Percentiles rank a stretch among this genome's conserved stretches.
Evolutionary conservation across 2,797 vertebrate species (phyloP).

Genomic region (Hozukius guyotensis): DNA sequence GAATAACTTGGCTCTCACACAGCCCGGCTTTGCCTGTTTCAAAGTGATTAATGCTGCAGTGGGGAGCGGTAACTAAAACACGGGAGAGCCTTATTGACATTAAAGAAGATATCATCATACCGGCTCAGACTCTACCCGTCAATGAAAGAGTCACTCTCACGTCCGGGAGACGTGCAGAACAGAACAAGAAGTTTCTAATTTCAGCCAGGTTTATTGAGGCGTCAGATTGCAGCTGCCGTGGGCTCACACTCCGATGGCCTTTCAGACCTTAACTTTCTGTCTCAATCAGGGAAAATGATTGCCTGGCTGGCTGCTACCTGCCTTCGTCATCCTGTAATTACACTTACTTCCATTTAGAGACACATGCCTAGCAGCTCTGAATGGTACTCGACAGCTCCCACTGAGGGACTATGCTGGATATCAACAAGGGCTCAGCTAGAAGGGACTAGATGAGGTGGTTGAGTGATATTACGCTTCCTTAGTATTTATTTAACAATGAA

Average conservation of each 20-base stretch:
- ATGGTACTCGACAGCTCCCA: conserved; percentile 47
- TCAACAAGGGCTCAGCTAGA: conserved; percentile 7
- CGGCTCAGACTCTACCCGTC: conserved; percentile 27
- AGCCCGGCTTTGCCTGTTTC: conserved; percentile 41
- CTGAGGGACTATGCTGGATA: conserved; percentile 27
- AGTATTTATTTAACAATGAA: conserved; percentile 25
- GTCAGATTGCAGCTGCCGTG: conserved; percentile 65
- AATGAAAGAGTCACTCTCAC: conserved; percentile 34
- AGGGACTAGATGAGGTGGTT: conserved; percentile 2
- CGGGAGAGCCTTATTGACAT: conserved; percentile 58
- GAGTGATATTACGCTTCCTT: not conserved
- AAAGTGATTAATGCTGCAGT: conserved; percentile 61
- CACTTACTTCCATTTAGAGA: conserved; percentile 79
- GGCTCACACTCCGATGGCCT: conserved; percentile 66
- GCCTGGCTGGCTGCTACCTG: conserved; percentile 79
- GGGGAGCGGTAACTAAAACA: conserved; percentile 52
- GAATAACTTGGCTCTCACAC: conserved; percentile 40
- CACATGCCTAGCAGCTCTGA: conserved; percentile 63
- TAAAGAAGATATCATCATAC: conserved; percentile 64
- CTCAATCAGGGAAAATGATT: conserved; percentile 83
- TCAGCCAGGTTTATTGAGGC: conserved; percentile 69
- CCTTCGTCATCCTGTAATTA: conserved; percentile 80
- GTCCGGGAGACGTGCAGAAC: conserved; percentile 32
- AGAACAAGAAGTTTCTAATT: conserved; percentile 73
- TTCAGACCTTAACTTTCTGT: conserved; percentile 74